Conservation (phyloP, 2,888 invertebrate species). For the Molanna angustata region DNA sequence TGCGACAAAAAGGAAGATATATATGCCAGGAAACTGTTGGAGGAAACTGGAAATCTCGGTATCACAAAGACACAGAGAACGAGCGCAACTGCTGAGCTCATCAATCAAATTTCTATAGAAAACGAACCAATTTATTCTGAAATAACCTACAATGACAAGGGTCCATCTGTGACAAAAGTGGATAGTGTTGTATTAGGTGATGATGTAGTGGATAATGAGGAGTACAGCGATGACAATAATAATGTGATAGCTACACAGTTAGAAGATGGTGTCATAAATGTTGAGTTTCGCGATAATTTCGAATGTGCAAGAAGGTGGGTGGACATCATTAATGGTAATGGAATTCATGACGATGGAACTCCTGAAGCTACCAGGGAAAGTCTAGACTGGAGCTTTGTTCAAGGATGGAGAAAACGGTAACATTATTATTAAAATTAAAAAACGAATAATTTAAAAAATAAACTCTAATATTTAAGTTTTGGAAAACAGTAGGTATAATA, state of each 20-base stretch:
- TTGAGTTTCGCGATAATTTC: slow-evolving; percentile 61
- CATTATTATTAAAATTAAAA: not conserved
- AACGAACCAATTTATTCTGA: slow-evolving; percentile 51
- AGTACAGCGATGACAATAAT: slow-evolving; percentile 24
- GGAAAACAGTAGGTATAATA: no score
- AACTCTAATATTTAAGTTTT: no score
- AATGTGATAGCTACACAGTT: slow-evolving; percentile 44
- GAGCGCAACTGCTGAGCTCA: slow-evolving; percentile 42
- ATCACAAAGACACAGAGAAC: slow-evolving; percentile 43
- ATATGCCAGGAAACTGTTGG: slow-evolving; percentile 47
- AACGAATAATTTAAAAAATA: no score
- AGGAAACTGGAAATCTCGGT: slow-evolving; percentile 44
- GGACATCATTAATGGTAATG: slow-evolving; percentile 52
- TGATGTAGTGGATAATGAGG: slow-evolving; percentile 18
- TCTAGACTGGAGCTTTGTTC: slow-evolving; percentile 73
- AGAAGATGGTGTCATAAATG: slow-evolving; percentile 58
- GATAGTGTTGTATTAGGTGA: slow-evolving; percentile 21
- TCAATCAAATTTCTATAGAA: slow-evolving; percentile 41
- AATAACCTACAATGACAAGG: slow-evolving; percentile 37
- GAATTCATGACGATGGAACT: slow-evolving; percentile 48
- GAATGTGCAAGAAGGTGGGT: slow-evolving; percentile 60
- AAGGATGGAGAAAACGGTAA: slow-evolving; percentile 69
- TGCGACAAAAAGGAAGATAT: slow-evolving; percentile 41
- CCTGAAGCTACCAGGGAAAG: slow-evolving; percentile 48
- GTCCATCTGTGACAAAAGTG: slow-evolving; percentile 46